Evolutionary conservation across 2,113 vertebrate species (phyloP).

Genomic region (Alexandromys fortis): DNA sequence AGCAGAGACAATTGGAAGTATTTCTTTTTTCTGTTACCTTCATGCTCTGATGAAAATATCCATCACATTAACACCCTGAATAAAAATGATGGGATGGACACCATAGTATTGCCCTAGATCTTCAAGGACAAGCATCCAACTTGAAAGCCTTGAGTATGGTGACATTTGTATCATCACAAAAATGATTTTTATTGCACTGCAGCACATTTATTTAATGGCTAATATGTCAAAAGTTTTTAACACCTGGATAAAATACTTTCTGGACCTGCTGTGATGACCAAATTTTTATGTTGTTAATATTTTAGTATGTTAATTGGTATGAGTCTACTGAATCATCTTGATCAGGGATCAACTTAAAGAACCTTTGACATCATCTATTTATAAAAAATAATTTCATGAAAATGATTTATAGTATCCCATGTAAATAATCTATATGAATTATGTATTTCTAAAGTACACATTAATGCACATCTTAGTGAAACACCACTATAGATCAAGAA

Average conservation of each 20-base stretch:
- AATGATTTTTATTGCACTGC: not conserved
- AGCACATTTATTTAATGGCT: not conserved
- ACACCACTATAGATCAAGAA: not conserved
- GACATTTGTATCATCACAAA: not conserved
- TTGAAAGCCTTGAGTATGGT: not conserved
- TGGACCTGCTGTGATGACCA: not conserved
- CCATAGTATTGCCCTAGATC: not conserved
- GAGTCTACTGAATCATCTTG: not conserved
- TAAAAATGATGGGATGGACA: not conserved
- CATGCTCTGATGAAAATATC: not conserved
- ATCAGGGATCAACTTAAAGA: not conserved
- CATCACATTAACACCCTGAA: not conserved
- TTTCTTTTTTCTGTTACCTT: not conserved
- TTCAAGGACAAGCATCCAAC: too few species aligned
- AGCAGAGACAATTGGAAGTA: not conserved
- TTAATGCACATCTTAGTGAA: not conserved
- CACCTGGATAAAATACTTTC: not conserved
- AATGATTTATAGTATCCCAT: not conserved
- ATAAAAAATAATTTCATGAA: not conserved
- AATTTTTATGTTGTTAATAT: not conserved
- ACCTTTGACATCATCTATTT: not conserved
- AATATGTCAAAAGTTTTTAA: not conserved
- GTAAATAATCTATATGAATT: not conserved
- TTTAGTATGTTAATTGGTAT: not conserved
- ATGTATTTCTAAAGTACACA: not conserved